Evolutionary conservation across 2,797 vertebrate species (phyloP).

Genomic region (Onychomys torridus): DNA sequence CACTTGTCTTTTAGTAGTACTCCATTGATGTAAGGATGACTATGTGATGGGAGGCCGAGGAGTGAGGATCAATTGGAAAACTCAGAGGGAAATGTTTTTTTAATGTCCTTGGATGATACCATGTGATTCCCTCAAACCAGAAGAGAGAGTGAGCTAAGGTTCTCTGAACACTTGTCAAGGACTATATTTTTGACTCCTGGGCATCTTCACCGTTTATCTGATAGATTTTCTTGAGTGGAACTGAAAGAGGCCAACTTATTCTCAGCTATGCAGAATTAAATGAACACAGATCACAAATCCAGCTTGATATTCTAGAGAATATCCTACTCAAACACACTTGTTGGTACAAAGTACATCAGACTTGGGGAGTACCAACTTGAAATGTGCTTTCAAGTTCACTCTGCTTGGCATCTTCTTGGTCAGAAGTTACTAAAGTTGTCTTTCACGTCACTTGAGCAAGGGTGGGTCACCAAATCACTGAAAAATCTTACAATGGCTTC

Average conservation of each 20-base stretch:
- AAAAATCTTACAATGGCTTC: not conserved
- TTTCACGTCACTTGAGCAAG: not conserved
- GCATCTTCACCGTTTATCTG: not conserved
- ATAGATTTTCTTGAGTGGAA: conserved; percentile 21
- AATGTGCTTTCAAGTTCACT: conserved; percentile 17
- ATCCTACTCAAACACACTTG: not conserved
- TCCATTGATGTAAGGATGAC: not conserved
- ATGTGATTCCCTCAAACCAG: not conserved
- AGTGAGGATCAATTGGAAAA: not conserved
- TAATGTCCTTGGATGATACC: not conserved
- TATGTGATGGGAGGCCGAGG: not conserved
- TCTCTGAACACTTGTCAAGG: not conserved
- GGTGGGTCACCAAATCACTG: not conserved
- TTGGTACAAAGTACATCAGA: not conserved
- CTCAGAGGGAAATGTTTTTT: not conserved
- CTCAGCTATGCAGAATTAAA: not conserved
- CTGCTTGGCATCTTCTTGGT: not conserved
- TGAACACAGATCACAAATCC: conserved; percentile 19
- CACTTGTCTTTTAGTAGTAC: not conserved
- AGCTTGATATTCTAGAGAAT: conserved; percentile 17
- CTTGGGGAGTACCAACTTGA: not conserved
- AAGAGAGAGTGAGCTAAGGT: not conserved
- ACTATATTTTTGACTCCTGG: not conserved
- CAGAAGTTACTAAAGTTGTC: conserved; percentile 19
- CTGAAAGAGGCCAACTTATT: not conserved